Base-by-base conservation (phyloP, 2,888 invertebrate species). In the Syrista parreyssii region DNA sequence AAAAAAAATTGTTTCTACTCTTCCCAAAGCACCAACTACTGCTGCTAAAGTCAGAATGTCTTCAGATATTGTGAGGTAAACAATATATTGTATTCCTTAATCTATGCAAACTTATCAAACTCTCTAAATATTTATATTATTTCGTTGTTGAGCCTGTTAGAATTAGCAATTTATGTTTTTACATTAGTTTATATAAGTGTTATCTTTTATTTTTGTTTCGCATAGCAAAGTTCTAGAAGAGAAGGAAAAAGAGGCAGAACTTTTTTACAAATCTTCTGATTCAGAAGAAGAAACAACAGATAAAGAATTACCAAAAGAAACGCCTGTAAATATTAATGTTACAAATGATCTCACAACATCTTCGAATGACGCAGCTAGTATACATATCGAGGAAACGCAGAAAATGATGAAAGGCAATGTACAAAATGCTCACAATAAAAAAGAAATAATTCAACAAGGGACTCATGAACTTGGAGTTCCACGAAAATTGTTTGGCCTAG, bases 261-360 rank as follows among this genome's bases (percentile, higher is more conserved):
- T 94, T 85, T 94, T 97, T 87, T 97, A 95, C 85, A 95, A 96
- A 91, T 96, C 96, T 83, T 93, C 93, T 80, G 94, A 94, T 82
- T 93, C 93, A 23, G 94, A 93, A 80, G 88, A 89, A 71, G 90
- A 90, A 77, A 68, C 31, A 40, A 72, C 34, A 9, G 11, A n/a
- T 69, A 32, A 75, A 31, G 23, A 55, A 23, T 34, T 77, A 31
- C 73, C 11, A 9, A 72, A 30, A 36, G 36, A 40, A 71, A 71
- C 71, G 31, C 71, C 71, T 32, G 30, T 23, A 32, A 12, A 71
- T 71, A 31, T 32, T 31, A 32, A 71, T 15, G 31, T 71, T 32
- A 55, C 23, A 55, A 23, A 23, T 23, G 71, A 71, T 71, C 30
- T 12, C 71, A 55, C 76, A 33, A 33, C 74, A 68, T 12, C 23